phyloP scores from a whole-genome alignment of 2,888 invertebrate genomes.

The Thysanoteuthis rhombus region DNA sequence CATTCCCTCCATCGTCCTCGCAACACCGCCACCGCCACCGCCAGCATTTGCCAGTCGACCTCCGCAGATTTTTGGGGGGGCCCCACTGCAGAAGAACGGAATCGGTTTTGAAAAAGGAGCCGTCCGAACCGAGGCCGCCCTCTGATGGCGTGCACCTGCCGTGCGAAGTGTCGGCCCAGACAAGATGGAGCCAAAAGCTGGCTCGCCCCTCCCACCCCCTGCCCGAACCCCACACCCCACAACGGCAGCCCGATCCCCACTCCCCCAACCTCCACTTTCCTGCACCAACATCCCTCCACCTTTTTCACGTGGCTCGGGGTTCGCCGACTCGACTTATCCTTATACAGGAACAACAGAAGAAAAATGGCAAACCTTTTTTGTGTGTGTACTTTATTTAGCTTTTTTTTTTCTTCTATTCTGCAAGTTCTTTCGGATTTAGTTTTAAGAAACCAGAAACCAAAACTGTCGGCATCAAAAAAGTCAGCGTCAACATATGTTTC shows the following conservation, averaged over 20 bases:
- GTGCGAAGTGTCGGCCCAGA: constrained; percentile 12
- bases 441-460: too few species aligned
- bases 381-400: too few species aligned
- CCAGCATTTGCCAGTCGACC: background rate
- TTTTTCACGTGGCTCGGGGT: too few species aligned
- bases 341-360: too few species aligned
- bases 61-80: background rate
- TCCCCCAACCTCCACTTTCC: background rate
- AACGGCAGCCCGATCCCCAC: background rate
- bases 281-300: background rate
- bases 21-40: background rate
- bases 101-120: constrained; percentile 12
- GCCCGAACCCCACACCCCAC: background rate
- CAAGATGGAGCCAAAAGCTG: constrained; percentile 12
- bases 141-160: background rate
- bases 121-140: constrained; percentile 12
- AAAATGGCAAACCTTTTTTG: too few species aligned
- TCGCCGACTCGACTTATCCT: too few species aligned
- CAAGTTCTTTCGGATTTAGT: too few species aligned
- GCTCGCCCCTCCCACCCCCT: background rate
- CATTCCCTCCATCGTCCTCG: background rate
- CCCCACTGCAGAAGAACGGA: background rate
- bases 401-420: too few species aligned
- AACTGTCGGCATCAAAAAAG: too few species aligned
- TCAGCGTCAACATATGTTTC: too few species aligned